Evolutionary conservation across 2,888 invertebrate species (phyloP), one percentile per base, ranked within the genome.

Genomic region (Eilema caniola): DNA sequence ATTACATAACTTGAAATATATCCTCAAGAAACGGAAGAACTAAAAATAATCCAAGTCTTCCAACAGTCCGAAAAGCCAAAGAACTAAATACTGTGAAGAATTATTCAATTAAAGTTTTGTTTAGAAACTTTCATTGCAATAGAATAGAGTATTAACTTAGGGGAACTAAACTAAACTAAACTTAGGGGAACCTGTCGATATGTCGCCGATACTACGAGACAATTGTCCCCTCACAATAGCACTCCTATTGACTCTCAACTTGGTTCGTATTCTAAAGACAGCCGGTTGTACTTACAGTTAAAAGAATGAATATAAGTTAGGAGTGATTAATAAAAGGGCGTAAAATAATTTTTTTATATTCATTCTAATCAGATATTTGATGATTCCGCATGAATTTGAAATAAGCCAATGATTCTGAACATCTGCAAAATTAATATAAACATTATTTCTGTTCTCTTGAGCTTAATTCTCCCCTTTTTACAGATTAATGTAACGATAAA

Each of bases 11-110:
- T 67, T 24, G 28, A 14, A 47, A 67, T 31, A 24, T 62, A 33
- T 33, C 3, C 11, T 20, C 25, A 67, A 60, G 37, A 64, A 23
- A 16, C 31, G 20, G 10, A 8, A 23, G 23, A 66, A 24, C 60
- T 28, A 62, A 60, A 63, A 76, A 70, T 71, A 73, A 71, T 73
- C 70, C 73, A 65, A 71, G 63, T 71, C n/a, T 28, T 70, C 28
- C 20, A 41, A 62, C 24, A 8, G 10, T 53, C 8, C n/a, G 59
- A 60, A 28, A 24, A 64, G 33, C 20, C 59, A 23, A 12, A 53
- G 20, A 10, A 20, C n/a, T 53, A 53, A 53, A 8, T 10, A 53
- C 10, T n/a, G n/a, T 53, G n/a, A n/a, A n/a, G 53, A 53, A 10
- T 53, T 20, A 53, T 5, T 41, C 3, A 47, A 47, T 20, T 4